Evolutionary conservation across 2,113 vertebrate genomes (phyloP).

Genomic region (Silurus glanis): DNA sequence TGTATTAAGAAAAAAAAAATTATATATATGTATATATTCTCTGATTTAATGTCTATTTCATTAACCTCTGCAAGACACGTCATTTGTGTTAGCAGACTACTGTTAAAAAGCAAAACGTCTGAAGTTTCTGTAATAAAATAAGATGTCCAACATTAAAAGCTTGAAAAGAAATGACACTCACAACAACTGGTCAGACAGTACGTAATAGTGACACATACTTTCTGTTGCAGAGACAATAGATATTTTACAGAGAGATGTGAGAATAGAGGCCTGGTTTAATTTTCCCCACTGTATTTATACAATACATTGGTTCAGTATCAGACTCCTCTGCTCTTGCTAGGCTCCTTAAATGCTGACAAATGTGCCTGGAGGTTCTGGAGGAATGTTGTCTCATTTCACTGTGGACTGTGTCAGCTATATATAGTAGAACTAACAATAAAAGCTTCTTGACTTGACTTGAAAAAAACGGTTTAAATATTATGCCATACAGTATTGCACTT

Average conservation of each 20-base stretch:
- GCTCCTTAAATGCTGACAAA: background rate
- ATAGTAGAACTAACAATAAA: no score
- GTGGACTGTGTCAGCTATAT: no score
- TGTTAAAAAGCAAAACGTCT: conserved; percentile 24
- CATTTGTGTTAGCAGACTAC: conserved; percentile 15
- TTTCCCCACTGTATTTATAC: conserved; percentile 5
- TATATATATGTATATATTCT: background rate
- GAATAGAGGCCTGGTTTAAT: background rate
- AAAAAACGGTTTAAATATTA: background rate
- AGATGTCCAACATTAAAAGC: conserved; percentile 6
- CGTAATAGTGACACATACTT: conserved; percentile 8
- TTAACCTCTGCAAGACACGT: conserved; percentile 35
- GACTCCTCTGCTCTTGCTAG: conserved; percentile 8
- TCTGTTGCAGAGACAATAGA: background rate
- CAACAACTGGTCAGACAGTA: conserved; percentile 20
- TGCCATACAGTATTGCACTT: background rate
- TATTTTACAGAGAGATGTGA: background rate
- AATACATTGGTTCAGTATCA: conserved; percentile 20
- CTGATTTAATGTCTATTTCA: background rate
- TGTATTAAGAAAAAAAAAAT: background rate
- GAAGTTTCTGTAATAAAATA: conserved; percentile 8
- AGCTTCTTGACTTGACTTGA: no score
- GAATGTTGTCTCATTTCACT: no score
- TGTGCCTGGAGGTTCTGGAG: no score
- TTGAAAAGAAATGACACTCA: background rate